Conservation (phyloP, 2,888 invertebrate species). For the Rugalucina vietnamica region DNA sequence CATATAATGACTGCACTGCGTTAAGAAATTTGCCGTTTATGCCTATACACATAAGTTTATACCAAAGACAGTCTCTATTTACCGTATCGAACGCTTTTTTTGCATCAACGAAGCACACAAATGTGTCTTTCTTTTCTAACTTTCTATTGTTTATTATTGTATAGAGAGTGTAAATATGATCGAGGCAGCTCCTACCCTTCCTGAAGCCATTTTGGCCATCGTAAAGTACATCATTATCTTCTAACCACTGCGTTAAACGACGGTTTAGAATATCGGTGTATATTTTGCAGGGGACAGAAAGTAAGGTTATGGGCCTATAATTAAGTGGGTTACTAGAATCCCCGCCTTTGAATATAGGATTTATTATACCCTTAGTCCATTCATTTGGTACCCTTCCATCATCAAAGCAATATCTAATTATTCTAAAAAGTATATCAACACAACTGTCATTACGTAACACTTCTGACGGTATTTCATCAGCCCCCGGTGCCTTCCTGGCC, state of each 20-base stretch:
- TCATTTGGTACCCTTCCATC: neutral
- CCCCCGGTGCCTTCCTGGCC: neutral
- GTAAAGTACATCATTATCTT: neutral
- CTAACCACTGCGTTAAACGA: neutral
- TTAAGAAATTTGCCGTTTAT: slow-evolving; percentile 35
- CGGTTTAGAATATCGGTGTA: neutral
- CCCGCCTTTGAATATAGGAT: neutral
- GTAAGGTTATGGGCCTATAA: slow-evolving; percentile 28
- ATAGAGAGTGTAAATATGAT: neutral
- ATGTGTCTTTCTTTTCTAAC: neutral
- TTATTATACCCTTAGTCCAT: slow-evolving; percentile 7
- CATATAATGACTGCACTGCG: slow-evolving; percentile 23
- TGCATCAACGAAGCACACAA: neutral
- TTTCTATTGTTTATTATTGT: neutral
- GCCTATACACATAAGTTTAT: neutral
- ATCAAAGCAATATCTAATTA: slow-evolving; percentile 9
- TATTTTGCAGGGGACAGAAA: slow-evolving; percentile 1
- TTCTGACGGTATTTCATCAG: neutral
- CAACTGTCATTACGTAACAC: slow-evolving; percentile 6
- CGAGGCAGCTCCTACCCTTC: neutral
- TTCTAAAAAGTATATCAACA: neutral
- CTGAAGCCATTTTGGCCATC: neutral
- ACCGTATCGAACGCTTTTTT: neutral
- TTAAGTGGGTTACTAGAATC: slow-evolving; percentile 22
- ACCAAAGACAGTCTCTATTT: neutral